Evolutionary conservation across 2,888 invertebrate species (phyloP), one percentile per base, ranked within the genome.

Genomic region (Euclidia mi): DNA sequence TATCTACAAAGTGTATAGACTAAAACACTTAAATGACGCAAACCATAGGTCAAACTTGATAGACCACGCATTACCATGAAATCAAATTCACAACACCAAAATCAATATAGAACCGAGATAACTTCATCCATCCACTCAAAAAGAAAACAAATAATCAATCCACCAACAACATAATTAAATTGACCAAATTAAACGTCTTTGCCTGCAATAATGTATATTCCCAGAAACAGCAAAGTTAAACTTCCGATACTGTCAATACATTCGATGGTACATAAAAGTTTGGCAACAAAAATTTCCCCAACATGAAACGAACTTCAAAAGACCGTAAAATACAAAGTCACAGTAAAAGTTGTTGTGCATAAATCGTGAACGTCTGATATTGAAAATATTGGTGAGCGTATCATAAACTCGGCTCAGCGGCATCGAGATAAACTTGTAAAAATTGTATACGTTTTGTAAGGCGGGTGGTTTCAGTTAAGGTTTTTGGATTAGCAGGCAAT

Each of bases 341-440:
- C 56, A 69, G 66, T 68, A 60, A 73, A 70, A 73, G 56, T 68
- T 71, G 59, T 58, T 41, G 45, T 51, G 58, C 66, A 78, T 78
- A 78, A 75, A 78, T 79, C 69, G 61, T 15, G 52, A 65, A 58
- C 62, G 75, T 65, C 65, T 60, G 72, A 75, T 80, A 80, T 76
- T 78, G 72, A 73, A 79, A 76, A 71, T 73, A 79, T 80, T 61
- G 72, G 65, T 49, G 53, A 53, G 62, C 58, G 59, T 57, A 69
- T 77, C 74, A 71, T 77, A 78, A 79, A 77, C 58, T 66, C 57
- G 17, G 48, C 49, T 71, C 68, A 65, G 28, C 49, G 52, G 38
- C 25, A 44, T 46, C 25, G 51, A 62, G 66, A 71, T 72, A 69
- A 70, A 74, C 76, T 77, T 74, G 56, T 65, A 58, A 68, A 77